These are phyloP conservation scores for Tachycineta bicolor DNA, from an alignment of 2,113 vertebrate species.

Conservation along the genomic window DNA sequence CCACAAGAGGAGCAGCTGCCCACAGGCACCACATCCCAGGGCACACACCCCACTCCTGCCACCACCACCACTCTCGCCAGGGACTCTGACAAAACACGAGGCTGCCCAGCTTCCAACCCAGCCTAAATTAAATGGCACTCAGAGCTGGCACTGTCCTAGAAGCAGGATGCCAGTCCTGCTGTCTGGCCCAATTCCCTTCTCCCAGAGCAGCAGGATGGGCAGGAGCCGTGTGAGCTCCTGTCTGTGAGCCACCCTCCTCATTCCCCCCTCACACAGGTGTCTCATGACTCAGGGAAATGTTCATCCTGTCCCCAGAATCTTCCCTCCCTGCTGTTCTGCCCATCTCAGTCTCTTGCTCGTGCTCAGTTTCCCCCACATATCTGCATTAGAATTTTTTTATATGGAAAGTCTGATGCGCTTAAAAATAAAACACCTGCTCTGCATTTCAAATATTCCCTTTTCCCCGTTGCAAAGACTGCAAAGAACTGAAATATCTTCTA, in stretches of 20 bases:
- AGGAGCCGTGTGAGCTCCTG: neutral
- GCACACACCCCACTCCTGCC: neutral
- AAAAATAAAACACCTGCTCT: neutral
- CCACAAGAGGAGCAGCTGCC: rapidly evolving
- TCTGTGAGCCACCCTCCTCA: neutral
- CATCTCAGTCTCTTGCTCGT: neutral
- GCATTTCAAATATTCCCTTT: neutral
- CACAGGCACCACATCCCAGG: rapidly evolving
- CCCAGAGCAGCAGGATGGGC: neutral
- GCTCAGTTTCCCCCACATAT: neutral
- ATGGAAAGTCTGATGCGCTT: neutral
- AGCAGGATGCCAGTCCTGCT: neutral
- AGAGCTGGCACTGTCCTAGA: neutral
- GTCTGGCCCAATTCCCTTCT: neutral
- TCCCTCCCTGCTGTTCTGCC: neutral
- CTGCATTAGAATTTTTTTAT: neutral
- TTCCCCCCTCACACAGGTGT: neutral
- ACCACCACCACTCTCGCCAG: neutral
- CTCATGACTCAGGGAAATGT: neutral
- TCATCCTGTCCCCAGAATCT: neutral
- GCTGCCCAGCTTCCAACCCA: neutral
- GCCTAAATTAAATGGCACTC: neutral
- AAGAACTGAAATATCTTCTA: neutral
- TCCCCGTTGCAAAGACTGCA: neutral
- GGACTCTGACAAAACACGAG: rapidly evolving